Conservation (phyloP, 1,140 invertebrate species). For the Psix sp. region DNA sequence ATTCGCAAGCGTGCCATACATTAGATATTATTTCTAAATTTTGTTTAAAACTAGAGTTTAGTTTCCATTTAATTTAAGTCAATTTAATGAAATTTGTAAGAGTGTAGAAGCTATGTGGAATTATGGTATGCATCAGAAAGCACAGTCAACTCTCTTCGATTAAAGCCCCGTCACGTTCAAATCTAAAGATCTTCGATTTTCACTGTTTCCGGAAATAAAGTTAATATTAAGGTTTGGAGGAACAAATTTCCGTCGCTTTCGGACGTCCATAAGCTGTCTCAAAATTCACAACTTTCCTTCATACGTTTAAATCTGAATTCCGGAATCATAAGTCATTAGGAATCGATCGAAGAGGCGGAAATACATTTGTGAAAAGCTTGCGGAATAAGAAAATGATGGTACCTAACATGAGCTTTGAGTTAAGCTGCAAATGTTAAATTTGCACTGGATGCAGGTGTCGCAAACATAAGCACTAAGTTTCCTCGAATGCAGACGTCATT, state of each 20-base stretch:
- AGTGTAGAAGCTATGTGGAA: too few relatives aligned
- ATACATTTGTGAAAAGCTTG: conserved; percentile 9
- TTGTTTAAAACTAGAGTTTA: too few relatives aligned
- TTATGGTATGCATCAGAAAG: too few relatives aligned
- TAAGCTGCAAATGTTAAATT: conserved; percentile 37
- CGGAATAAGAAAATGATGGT: too few relatives aligned
- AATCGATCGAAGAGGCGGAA: conserved; percentile 27
- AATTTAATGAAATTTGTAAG: too few relatives aligned
- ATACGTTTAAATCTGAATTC: conserved; percentile 6
- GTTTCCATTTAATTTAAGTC: too few relatives aligned
- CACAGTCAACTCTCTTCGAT: too few relatives aligned
- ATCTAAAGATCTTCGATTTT: too few relatives aligned
- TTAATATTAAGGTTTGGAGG: conserved; percentile 24
- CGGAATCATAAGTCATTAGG: conserved; percentile 22
- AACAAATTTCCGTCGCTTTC: conserved; percentile 30
- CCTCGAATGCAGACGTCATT: conserved; percentile 23
- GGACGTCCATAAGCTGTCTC: conserved; percentile 19
- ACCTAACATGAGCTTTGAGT: not conserved
- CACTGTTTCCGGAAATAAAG: conserved; percentile 28
- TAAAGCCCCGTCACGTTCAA: too few relatives aligned
- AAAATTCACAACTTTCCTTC: conserved; percentile 16
- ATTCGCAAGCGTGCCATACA: too few relatives aligned
- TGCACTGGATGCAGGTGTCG: conserved; percentile 47
- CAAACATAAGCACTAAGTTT: conserved; percentile 46
- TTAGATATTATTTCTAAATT: too few relatives aligned